phyloP scores from a whole-genome alignment of 53 echinoderm and acorn worm species.

The Apostichopus leukothele region DNA sequence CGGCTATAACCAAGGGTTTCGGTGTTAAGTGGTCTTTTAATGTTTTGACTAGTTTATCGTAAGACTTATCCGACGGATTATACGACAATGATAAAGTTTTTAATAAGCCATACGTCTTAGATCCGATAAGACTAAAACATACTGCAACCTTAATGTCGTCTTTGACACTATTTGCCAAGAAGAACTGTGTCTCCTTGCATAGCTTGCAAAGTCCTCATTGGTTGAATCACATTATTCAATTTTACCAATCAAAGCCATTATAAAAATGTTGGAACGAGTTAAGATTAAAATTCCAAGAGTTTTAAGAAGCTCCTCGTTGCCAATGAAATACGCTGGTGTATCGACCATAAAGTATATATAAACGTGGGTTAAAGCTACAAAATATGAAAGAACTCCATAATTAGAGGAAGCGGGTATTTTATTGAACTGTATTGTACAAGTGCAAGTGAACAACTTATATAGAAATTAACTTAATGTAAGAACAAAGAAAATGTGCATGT shows the following conservation, averaged over 20 bases:
- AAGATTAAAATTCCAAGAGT: too few relatives aligned
- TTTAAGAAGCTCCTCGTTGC: too few relatives aligned
- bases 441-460: too few relatives aligned
- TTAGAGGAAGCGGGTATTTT: too few relatives aligned
- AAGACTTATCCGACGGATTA: neutral
- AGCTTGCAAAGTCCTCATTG: neutral
- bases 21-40: neutral
- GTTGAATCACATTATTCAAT: neutral
- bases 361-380: too few relatives aligned
- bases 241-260: conserved; percentile 5
- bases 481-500: too few relatives aligned
- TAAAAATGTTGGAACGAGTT: neutral
- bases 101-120: conserved; percentile 6
- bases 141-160: neutral
- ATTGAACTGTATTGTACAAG: too few relatives aligned
- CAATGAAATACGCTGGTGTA: too few relatives aligned
- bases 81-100: neutral
- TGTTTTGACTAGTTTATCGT: neutral
- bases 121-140: neutral
- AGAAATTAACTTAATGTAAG: too few relatives aligned
- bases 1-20: too few relatives aligned
- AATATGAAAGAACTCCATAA: too few relatives aligned
- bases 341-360: too few relatives aligned
- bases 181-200: conserved; percentile 7
- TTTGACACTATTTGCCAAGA: neutral